phyloP scores from a whole-genome alignment of 2,797 vertebrate genomes.

The Eulemur mongoz region DNA sequence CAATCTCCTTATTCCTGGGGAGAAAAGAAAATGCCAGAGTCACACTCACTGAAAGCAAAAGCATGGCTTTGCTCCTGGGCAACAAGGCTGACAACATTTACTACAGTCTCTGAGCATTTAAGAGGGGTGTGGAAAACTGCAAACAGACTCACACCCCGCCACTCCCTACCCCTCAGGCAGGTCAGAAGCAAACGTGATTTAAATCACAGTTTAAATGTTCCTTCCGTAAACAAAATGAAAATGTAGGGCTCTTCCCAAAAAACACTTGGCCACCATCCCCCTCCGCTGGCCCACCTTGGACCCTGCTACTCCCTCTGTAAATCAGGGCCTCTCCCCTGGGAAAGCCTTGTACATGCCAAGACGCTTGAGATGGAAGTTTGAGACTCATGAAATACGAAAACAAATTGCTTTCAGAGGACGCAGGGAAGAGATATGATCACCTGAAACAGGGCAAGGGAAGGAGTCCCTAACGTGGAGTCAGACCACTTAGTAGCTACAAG shows the following conservation, averaged over 20 bases:
- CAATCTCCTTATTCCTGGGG: slow-evolving; percentile 95
- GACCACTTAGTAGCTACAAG: background rate
- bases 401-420: background rate
- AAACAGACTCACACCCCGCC: rapidly evolving
- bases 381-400: background rate
- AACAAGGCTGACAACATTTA: background rate
- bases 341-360: background rate
- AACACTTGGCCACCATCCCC: rapidly evolving
- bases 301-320: too few relatives aligned
- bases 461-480: background rate
- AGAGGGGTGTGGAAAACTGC: rapidly evolving
- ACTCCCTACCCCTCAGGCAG: background rate
- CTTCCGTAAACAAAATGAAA: background rate
- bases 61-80: background rate
- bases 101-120: background rate
- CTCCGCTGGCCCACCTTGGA: background rate
- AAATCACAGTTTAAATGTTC: background rate
- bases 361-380: background rate
- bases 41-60: background rate
- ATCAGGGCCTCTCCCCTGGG: background rate
- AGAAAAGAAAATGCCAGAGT: slow-evolving; percentile 54
- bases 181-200: rapidly evolving
- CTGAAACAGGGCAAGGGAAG: background rate
- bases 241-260: background rate
- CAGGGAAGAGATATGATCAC: background rate